Evolutionary conservation across 2,797 vertebrate species (phyloP).

Genomic region (Hippoglossus hippoglossus): DNA sequence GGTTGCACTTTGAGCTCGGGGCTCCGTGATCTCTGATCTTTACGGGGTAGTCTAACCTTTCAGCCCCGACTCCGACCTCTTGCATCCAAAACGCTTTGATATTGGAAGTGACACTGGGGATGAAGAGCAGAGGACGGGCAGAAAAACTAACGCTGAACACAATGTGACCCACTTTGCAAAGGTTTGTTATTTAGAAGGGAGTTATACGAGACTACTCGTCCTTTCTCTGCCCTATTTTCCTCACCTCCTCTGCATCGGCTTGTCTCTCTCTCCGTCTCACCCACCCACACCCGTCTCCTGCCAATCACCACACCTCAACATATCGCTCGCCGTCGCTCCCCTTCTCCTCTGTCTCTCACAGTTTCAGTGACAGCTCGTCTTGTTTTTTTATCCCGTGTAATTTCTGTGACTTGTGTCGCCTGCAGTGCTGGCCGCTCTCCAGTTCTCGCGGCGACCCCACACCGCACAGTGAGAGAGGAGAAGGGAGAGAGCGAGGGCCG

Average conservation of each 20-base stretch:
- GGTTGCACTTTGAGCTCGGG: slow-evolving; percentile 40
- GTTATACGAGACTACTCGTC: slow-evolving; percentile 45
- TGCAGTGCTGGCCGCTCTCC: slow-evolving; percentile 73
- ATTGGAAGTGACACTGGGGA: slow-evolving; percentile 12
- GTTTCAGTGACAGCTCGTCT: slow-evolving; percentile 38
- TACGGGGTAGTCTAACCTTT: slow-evolving; percentile 17
- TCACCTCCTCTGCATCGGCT: slow-evolving; percentile 19
- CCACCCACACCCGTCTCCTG: slow-evolving; percentile 17
- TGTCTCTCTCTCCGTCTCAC: slow-evolving; percentile 13
- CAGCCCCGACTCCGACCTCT: neutral
- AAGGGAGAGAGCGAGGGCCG: slow-evolving; percentile 43
- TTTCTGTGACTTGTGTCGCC: slow-evolving; percentile 66
- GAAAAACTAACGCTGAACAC: slow-evolving; percentile 21
- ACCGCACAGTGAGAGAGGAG: slow-evolving; percentile 39
- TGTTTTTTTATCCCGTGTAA: slow-evolving; percentile 27
- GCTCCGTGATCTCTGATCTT: slow-evolving; percentile 30
- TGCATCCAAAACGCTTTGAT: slow-evolving; percentile 3
- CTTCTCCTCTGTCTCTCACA: slow-evolving; percentile 35
- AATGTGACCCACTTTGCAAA: slow-evolving; percentile 68
- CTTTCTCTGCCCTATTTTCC: slow-evolving; percentile 44
- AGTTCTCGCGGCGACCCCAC: slow-evolving; percentile 55
- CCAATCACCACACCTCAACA: slow-evolving; percentile 9
- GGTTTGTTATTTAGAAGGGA: slow-evolving; percentile 31
- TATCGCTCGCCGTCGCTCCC: slow-evolving; percentile 5
- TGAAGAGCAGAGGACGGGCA: neutral